phyloP scores from a whole-genome alignment of 2,113 vertebrate genomes.

The Morphnarchus princeps region DNA sequence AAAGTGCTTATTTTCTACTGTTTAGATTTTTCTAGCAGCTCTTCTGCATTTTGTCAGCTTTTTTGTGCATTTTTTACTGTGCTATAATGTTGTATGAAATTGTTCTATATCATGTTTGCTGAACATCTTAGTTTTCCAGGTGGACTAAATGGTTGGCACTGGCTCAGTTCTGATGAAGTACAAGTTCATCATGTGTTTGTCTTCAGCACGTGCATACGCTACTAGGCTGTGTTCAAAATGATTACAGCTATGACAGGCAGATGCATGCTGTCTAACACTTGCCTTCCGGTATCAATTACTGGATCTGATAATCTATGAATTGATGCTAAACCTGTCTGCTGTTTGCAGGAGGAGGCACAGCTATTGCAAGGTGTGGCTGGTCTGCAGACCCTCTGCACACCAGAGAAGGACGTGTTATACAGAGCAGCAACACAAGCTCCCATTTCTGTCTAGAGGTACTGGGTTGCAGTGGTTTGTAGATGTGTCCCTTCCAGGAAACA shows the following conservation, averaged over 20 bases:
- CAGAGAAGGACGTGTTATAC: not conserved
- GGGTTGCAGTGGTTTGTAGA: not conserved
- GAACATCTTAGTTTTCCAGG: not conserved
- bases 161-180: not conserved
- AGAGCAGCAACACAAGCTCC: not conserved
- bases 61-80: constrained; percentile 22
- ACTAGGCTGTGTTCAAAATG: not conserved
- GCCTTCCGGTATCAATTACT: not conserved
- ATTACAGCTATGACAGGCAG: not conserved
- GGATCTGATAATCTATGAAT: not conserved
- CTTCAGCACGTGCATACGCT: not conserved
- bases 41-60: not conserved
- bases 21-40: constrained; percentile 36
- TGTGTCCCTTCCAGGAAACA: not conserved
- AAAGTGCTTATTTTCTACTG: constrained; percentile 51
- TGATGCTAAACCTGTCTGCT: not conserved
- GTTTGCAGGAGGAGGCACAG: not conserved
- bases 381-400: not conserved
- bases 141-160: not conserved
- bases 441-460: not conserved
- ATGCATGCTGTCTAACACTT: not conserved
- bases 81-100: not conserved
- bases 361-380: not conserved
- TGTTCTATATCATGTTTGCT: not conserved
- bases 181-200: not conserved